Evolutionary conservation across 2,797 vertebrate species (phyloP), one percentile per base, ranked within the genome.

Genomic region (Crenuchus spilurus): DNA sequence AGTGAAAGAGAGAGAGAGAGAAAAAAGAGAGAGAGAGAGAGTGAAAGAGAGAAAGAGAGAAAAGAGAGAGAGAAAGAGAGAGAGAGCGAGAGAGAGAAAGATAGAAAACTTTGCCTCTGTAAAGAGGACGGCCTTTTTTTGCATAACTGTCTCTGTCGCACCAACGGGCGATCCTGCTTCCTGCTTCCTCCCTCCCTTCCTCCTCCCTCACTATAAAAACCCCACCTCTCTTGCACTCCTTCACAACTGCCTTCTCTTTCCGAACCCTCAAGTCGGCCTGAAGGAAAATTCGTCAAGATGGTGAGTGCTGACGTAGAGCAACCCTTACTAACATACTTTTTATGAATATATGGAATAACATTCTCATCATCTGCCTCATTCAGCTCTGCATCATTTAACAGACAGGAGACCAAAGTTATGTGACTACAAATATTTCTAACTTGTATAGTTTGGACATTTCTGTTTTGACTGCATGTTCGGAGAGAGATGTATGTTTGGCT

Each of bases 161-260:
- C 86, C 81, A 85, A 75, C 84, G 72, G 81, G 72, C 78, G 71
- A 42, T 84, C 84, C 84, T 83, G 87, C 84, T 87, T 78, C 76
- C 82, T 82, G 84, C 70, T 58, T 77, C 81, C 79, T 85, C 57
- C 55, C 51, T 61, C 72, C 57, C 35, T 62, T 42, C 68, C 66
- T 79, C 83, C 76, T 77, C 81, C 83, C 76, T 46, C 74, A 46
- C 46, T 91, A 90, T 91, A 92, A 82, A 92, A 88, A 58, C 81
- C 42, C 69, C 6, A 80, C 72, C 88, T 85, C 85, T 81, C 67
- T 77, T 72, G 78, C 72, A 66, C 72, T 54, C 58, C 82, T 33
- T 5, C 88, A 91, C 75, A 90, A 85, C 86, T 90, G 79, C 87
- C 87, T 90, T 90, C 85, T 86, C 79, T 87, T 78, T 81, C 89